Evolutionary conservation across 2,888 invertebrate species (phyloP).

Genomic region (Zeuzera pyrina): DNA sequence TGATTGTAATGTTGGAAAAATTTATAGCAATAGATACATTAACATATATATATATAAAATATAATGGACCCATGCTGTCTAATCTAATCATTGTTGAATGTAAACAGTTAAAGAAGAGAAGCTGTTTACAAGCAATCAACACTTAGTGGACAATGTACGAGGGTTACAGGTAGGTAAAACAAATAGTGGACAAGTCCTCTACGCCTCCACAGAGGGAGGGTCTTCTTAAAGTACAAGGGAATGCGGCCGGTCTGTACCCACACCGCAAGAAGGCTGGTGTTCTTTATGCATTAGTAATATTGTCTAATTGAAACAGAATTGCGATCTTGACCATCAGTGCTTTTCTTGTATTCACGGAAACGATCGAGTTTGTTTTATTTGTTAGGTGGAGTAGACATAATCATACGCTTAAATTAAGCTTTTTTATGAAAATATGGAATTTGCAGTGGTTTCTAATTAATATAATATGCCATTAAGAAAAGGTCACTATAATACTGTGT

Average conservation of each 20-base stretch:
- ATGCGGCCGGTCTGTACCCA: constrained; percentile 45
- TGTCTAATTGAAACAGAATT: constrained; percentile 62
- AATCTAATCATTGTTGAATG: constrained; percentile 24
- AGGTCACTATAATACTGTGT: too few species aligned
- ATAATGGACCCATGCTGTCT: too few species aligned
- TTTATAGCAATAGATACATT: too few species aligned
- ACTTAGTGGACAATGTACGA: constrained; percentile 63
- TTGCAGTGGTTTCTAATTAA: too few species aligned
- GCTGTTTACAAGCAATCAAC: constrained; percentile 68
- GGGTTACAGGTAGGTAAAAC: constrained; percentile 64
- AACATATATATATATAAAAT: too few species aligned
- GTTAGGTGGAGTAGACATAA: too few species aligned
- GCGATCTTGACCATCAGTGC: constrained; percentile 40
- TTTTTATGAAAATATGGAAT: too few species aligned
- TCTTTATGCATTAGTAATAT: constrained; percentile 66
- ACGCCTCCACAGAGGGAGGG: constrained; percentile 48
- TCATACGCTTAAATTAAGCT: too few species aligned
- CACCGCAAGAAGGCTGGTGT: constrained; percentile 51
- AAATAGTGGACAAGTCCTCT: constrained; percentile 57
- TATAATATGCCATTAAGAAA: too few species aligned
- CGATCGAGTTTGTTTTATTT: too few species aligned
- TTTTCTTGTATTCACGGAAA: constrained; percentile 43
- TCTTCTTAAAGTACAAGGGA: constrained; percentile 60
- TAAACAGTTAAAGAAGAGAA: constrained; percentile 46
- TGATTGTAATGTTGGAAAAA: too few species aligned